Evolutionary conservation across 2,888 invertebrate genomes (phyloP), one percentile per base, ranked within the genome.

Genomic region (Pollenia griseotomentosa): DNA sequence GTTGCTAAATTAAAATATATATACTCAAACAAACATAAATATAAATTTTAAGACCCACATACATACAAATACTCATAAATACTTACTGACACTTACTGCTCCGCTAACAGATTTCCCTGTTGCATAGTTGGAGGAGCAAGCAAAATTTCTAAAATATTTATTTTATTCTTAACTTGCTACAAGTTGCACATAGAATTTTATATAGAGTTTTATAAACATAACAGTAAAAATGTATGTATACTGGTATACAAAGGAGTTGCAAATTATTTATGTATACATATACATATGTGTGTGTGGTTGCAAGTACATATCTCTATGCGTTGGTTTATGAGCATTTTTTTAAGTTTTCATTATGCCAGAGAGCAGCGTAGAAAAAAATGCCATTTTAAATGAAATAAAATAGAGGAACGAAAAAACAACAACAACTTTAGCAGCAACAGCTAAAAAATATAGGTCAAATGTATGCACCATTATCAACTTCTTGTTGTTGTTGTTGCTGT

Each of bases 391-490:
- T 68, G 46, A n/a, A 57, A 78, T 70, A 65, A 83, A 59, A 78
- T 48, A 57, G 51, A 40, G 14, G 65, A 11, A 42, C 42, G 75
- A 14, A 68, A 75, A 57, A 74, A 65, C n/a, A 57, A 65, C 66
- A 75, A 44, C 46, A 65, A 51, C 66, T 51, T 14, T 48, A 61
- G 48, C 33, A 83, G 61, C 44, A 82, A 59, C 66, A 75, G 74
- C 63, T 59, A 42, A 46, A 80, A 83, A 81, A 83, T 85, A 87
- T 87, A 87, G 86, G 86, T 87, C 86, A 87, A 87, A 75, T 87
- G 86, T 81, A 87, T 87, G 86, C 86, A 81, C 51, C 86, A 87
- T 55, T 75, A 68, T 48, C 55, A 75, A 70, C n/a, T n/a, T 19
- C 19, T 63, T 65, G 51, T 68, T 68, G 44, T 44, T 78, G 44